Evolutionary conservation across 2,888 invertebrate species (phyloP).

Genomic region (Lycocerus yunnanus): DNA sequence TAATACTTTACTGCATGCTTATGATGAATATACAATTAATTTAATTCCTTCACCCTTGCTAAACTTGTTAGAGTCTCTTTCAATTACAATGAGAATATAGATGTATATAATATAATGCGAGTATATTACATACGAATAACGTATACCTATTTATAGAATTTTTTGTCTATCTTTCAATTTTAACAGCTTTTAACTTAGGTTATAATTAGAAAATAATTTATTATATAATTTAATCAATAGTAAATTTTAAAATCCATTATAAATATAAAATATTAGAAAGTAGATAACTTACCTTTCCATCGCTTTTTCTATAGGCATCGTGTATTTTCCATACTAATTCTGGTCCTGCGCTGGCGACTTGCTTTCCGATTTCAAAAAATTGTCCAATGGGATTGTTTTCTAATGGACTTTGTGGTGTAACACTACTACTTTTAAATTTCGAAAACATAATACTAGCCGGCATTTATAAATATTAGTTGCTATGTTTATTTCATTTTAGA

Average conservation of each 20-base stretch:
- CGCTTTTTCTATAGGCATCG: constrained; percentile 85
- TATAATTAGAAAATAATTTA: not conserved
- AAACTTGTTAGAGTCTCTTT: not conserved
- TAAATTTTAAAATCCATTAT: not conserved
- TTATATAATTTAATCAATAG: not conserved
- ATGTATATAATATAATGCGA: too few species aligned
- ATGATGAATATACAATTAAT: not conserved
- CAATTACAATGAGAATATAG: not conserved
- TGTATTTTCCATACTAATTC: constrained; percentile 91
- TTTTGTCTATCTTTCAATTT: not conserved
- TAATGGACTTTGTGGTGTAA: constrained; percentile 59
- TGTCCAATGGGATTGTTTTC: constrained; percentile 85
- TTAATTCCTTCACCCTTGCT: not conserved
- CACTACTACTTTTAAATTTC: constrained; percentile 69
- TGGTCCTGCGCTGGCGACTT: constrained; percentile 81
- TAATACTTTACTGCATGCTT: not conserved
- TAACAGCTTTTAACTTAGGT: not conserved
- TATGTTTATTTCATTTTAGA: not conserved
- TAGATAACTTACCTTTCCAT: constrained; percentile 83
- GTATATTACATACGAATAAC: not conserved
- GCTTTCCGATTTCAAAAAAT: constrained; percentile 85
- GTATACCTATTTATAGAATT: not conserved
- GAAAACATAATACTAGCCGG: constrained; percentile 69
- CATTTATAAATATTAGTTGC: constrained; percentile 39
- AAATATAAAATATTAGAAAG: not conserved